phyloP scores from a whole-genome alignment of 1,140 invertebrate genomes.

The Drosophila sp. region DNA sequence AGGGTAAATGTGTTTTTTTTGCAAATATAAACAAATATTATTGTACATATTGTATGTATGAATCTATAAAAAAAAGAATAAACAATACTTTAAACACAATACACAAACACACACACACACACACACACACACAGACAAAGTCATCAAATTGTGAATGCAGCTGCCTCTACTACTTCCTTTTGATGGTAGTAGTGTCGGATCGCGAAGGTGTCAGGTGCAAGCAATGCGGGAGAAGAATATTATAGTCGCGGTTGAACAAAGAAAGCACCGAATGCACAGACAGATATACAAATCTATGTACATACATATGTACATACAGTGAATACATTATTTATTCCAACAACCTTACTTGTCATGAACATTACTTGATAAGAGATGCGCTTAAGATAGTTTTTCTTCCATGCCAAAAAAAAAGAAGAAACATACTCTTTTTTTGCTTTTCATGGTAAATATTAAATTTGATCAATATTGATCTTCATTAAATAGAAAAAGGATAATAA shows the following conservation, averaged over 20 bases:
- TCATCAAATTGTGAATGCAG: slow-evolving; percentile 20
- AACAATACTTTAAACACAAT: slow-evolving; percentile 27
- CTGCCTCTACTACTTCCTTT: neutral
- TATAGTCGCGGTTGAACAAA: slow-evolving; percentile 11
- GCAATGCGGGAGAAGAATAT: slow-evolving; percentile 12
- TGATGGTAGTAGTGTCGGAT: neutral
- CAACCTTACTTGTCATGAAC: too few species aligned
- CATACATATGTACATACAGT: neutral
- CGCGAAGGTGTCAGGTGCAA: neutral
- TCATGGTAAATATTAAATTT: too few species aligned
- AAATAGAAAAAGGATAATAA: slow-evolving; percentile 8
- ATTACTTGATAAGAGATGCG: too few species aligned
- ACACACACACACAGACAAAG: neutral
- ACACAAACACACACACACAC: neutral
- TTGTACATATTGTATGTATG: neutral
- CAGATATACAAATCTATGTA: slow-evolving; percentile 2
- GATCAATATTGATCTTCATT: too few species aligned
- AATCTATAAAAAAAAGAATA: slow-evolving; percentile 20
- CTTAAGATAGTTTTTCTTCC: too few species aligned
- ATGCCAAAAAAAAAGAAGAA: too few species aligned
- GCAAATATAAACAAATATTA: neutral
- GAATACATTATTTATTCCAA: too few species aligned
- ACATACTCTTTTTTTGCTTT: too few species aligned
- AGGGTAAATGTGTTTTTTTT: neutral
- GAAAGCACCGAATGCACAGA: neutral